phyloP scores from a whole-genome alignment of 2,113 vertebrate genomes.

The Thymallus thymallus region DNA sequence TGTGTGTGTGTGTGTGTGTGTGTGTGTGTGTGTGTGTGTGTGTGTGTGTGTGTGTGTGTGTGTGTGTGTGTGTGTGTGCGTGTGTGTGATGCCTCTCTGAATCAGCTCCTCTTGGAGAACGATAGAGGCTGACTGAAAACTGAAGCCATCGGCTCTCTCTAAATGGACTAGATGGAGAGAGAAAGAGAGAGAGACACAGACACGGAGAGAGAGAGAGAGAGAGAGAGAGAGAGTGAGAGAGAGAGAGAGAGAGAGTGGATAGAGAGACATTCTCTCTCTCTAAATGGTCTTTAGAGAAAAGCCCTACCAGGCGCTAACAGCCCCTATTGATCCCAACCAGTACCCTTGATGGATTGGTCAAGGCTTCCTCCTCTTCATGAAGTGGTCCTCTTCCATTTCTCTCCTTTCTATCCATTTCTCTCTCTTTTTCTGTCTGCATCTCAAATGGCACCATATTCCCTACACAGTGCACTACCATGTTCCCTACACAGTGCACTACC shows the following conservation, averaged over 20 bases:
- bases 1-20: no score
- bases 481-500: no score
- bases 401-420: not conserved
- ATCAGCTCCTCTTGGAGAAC: conserved; percentile 56
- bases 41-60: no score
- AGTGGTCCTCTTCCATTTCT: conserved; percentile 23
- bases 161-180: no score
- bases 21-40: conserved; percentile 24
- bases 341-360: conserved; percentile 44
- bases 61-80: conserved; percentile 39
- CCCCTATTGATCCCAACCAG: conserved; percentile 50
- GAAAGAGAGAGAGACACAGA: no score
- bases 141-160: conserved; percentile 46
- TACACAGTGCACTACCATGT: no score
- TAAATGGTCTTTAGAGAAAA: conserved; percentile 55
- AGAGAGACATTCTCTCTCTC: conserved; percentile 31
- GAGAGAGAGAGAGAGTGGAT: no score
- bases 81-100: conserved; percentile 17
- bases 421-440: not conserved
- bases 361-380: conserved; percentile 25
- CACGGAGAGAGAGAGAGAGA: no score
- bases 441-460: no score
- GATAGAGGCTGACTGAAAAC: conserved; percentile 34
- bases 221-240: no score
- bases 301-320: conserved; percentile 16